These are phyloP conservation scores for Aporophyla lueneburgensis DNA, from an alignment of 2,888 invertebrate species.

Conservation along the genomic window DNA sequence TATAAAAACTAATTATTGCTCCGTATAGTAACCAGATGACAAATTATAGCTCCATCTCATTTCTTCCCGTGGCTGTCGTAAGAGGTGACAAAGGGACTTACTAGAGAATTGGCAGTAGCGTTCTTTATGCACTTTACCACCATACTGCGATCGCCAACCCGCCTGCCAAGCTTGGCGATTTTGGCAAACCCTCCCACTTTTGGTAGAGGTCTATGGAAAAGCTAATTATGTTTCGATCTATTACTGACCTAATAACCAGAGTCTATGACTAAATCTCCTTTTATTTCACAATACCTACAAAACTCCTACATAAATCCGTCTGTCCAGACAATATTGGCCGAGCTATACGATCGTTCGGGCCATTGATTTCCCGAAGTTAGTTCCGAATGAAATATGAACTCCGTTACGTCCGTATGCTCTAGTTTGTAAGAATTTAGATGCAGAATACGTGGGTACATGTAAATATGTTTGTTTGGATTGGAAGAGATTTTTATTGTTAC, in stretches of 20 bases:
- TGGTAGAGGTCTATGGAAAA: no score
- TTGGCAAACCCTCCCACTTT: no score
- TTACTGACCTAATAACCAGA: background rate
- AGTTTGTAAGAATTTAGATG: constrained; percentile 48
- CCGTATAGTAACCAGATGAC: no score
- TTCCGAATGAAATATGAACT: constrained; percentile 63
- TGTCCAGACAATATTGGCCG: constrained; percentile 62
- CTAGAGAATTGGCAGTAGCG: no score
- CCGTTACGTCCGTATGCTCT: constrained; percentile 35
- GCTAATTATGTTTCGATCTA: background rate
- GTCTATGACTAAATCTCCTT: background rate
- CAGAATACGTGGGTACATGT: constrained; percentile 7
- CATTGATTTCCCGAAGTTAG: constrained; percentile 64
- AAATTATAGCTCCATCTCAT: no score
- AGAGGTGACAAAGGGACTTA: no score
- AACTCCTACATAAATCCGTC: constrained; percentile 44
- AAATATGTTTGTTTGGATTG: constrained; percentile 31
- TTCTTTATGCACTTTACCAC: no score
- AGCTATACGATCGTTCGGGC: constrained; percentile 50
- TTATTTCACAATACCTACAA: background rate
- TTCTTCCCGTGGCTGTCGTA: no score
- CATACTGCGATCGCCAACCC: no score
- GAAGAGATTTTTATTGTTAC: constrained; percentile 6
- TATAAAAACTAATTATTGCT: no score
- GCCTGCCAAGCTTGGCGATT: no score